Base-by-base conservation (phyloP, 1,140 invertebrate species). In the Colletes latitarsis region DNA sequence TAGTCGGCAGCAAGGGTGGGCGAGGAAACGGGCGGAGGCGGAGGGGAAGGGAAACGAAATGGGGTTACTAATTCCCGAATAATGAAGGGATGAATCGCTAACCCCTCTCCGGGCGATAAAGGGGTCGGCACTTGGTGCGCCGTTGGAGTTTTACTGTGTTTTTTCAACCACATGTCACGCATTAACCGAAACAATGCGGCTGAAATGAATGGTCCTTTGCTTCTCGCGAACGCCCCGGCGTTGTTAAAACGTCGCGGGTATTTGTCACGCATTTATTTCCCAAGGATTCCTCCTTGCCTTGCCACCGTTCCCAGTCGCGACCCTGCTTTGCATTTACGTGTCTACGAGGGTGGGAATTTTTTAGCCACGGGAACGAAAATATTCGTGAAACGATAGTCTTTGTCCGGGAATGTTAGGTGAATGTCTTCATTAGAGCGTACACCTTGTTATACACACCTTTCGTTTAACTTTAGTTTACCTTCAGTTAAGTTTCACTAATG, bases 11-110 rank as follows among this genome's bases (percentile, higher is more conserved):
- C 30, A 63, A 21, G 62, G 55, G 57, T 53, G 66, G 77, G 49
- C 57, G 66, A 17, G 57, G 64, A 76, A 49, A 62, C 62, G 52
- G 60, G 12, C 69, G 58, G 77, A 58, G 60, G 71, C 0, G 15
- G 75, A 58, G 74, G 63, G 60, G 74, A 30, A 30, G 69, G 57
- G 86, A 77, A 86, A 82, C 73, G 89, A 90, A 92, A 91, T 89
- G 89, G 91, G 92, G 92, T 92, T 92, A 92, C 92, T 93, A 93
- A 92, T 93, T 93, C 90, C 87, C 88, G 89, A 91, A 92, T 92
- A 92, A 93, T 93, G 92, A 93, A 93, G 90, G 91, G 88, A 91
- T 90, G 90, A 92, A 92, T 92, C 89, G 89, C 85, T 82, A 88
- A 88, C 72, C 91, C 89, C 88, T 90, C 87, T 83, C 66, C 82